Percentiles rank a stretch among this genome's conserved stretches.
Evolutionary conservation across 2,797 vertebrate species (phyloP).

Genomic region (Peromyscus nudipes): DNA sequence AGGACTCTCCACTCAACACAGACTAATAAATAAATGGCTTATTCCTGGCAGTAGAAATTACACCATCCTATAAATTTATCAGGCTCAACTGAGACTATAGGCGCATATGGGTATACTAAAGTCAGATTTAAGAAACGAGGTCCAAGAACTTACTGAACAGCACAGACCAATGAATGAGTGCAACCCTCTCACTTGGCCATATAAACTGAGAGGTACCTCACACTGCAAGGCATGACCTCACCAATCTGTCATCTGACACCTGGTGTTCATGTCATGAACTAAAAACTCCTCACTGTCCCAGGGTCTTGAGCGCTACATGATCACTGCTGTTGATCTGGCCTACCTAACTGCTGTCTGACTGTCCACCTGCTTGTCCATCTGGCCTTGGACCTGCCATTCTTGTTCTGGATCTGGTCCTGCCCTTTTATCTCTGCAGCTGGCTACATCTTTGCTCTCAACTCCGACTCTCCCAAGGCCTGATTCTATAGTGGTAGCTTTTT

Average conservation of each 20-base stretch:
- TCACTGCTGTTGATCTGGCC: background rate
- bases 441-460: background rate
- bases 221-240: background rate
- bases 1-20: background rate
- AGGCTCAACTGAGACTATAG: background rate
- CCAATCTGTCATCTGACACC: background rate
- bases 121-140: background rate
- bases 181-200: background rate
- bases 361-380: background rate
- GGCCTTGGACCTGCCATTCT: background rate
- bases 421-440: background rate
- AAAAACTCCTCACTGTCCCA: background rate
- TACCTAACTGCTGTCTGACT: background rate
- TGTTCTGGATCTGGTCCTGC: background rate
- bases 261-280: background rate
- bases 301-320: background rate
- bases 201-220: background rate
- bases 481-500: background rate
- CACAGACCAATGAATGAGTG: background rate
- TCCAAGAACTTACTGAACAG: background rate
- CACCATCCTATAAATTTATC: background rate
- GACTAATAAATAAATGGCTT: background rate
- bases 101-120: background rate
- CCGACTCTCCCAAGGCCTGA: background rate
- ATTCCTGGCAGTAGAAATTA: background rate